Conservation (phyloP, 2,888 invertebrate species). For the Lasioglossum zephyrum region DNA sequence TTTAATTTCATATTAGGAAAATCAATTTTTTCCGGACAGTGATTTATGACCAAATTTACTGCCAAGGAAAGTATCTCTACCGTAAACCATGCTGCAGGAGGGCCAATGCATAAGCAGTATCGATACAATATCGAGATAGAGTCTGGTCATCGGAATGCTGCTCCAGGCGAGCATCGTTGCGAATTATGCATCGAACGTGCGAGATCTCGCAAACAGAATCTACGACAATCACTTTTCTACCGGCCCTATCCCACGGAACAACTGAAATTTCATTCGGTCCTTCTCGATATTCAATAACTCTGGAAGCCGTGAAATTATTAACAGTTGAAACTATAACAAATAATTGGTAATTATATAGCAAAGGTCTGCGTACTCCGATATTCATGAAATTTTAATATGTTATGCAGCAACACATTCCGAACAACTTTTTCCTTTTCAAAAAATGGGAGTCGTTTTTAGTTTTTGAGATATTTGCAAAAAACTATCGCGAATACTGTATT, state of each 20-base stretch:
- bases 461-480: too few relatives aligned
- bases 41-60: not conserved
- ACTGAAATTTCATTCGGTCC: not conserved
- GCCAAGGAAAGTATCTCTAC: constrained; percentile 35
- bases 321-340: too few relatives aligned
- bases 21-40: not conserved
- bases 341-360: too few relatives aligned
- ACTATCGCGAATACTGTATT: too few relatives aligned
- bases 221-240: constrained; percentile 68
- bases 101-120: constrained; percentile 47
- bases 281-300: not conserved
- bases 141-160: constrained; percentile 44
- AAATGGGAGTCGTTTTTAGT: too few relatives aligned
- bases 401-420: too few relatives aligned
- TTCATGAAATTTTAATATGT: too few relatives aligned
- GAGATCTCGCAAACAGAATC: constrained; percentile 66
- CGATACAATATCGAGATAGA: constrained; percentile 59
- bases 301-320: not conserved
- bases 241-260: not conserved
- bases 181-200: constrained; percentile 77
- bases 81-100: constrained; percentile 36
- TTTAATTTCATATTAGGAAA: not conserved
- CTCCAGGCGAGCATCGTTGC: constrained; percentile 49
- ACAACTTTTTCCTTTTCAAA: too few relatives aligned
- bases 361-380: too few relatives aligned